Evolutionary conservation across 1,140 invertebrate species (phyloP), one percentile per base, ranked within the genome.

Genomic region (Drosophila littoralis): DNA sequence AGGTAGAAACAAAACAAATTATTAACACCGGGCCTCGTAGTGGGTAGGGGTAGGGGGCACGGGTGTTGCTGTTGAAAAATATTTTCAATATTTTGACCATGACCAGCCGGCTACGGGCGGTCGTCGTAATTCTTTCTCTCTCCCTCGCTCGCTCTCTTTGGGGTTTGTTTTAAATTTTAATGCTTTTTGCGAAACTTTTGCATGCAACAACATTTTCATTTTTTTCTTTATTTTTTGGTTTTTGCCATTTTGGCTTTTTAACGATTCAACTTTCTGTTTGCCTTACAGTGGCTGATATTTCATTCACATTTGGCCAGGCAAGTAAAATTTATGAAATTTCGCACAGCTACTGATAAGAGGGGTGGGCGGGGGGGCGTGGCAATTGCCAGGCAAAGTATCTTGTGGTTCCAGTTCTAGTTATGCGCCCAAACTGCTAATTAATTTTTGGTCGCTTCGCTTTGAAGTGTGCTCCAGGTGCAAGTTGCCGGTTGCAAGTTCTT

Each of bases 291-390:
- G 57, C 57, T 65, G 58, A 75, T 85, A 77, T 64, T 75, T 75
- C 77, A 74, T 70, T 77, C 67, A 68, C 63, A 68, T 68, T 81
- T 77, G 79, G 64, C 36, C 17, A 15, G 59, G 57, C 78, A 51
- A 81, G 55, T 51, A 28, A 79, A 83, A 83, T 82, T 79, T 81
- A 78, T 82, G 79, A 82, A 81, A 82, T 79, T 77, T 81, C 58
- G 57, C 71, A 70, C 65, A 82, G 70, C 75, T 75, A 46, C 45
- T 22, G 45, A 45, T 52, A 68, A 59, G 17, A 12, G 13, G 17
- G 13, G 0, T 7, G 17, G 1, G 15, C 6, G 15, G 38, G 42
- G 3, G 28, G 60, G 50, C 32, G 22, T 22, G 59, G 50, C 54
- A 52, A 15, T 7, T 36, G 35, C 17, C n/a, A 33, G 13, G 7